Evolutionary conservation across 2,888 invertebrate species (phyloP).

Genomic region (Ornithoptera priamus): DNA sequence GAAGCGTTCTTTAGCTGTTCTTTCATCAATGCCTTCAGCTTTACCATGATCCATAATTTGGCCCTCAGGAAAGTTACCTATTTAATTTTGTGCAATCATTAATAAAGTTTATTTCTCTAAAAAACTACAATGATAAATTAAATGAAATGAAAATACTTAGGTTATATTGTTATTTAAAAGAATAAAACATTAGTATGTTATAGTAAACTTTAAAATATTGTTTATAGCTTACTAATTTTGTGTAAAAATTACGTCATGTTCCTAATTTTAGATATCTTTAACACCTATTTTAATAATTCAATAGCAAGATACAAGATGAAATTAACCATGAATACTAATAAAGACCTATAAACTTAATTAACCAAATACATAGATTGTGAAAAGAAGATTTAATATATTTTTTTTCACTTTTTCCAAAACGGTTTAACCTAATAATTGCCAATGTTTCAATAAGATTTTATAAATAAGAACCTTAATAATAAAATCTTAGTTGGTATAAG

Average conservation of each 20-base stretch:
- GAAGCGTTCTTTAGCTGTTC: conserved; percentile 92
- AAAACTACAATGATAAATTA: not conserved
- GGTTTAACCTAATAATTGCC: not conserved
- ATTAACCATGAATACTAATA: not conserved
- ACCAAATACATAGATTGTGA: not conserved
- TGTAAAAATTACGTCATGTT: no score
- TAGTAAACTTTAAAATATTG: not conserved
- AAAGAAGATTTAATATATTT: not conserved
- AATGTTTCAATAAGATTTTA: not conserved
- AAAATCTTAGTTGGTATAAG: not conserved
- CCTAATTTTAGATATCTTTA: not conserved
- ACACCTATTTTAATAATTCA: not conserved
- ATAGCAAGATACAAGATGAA: not conserved
- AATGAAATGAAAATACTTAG: no score
- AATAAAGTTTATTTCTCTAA: not conserved
- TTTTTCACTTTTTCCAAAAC: not conserved
- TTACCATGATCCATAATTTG: conserved; percentile 92
- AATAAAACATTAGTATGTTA: not conserved
- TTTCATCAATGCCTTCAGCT: conserved; percentile 86
- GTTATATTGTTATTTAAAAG: not conserved
- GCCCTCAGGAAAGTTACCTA: conserved; percentile 89
- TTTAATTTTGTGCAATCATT: not conserved
- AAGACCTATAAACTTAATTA: not conserved
- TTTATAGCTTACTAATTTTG: not conserved
- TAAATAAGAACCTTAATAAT: not conserved